Evolutionary conservation across 2,797 vertebrate species (phyloP), one percentile per base, ranked within the genome.

Genomic region (Fistularia commersonii): DNA sequence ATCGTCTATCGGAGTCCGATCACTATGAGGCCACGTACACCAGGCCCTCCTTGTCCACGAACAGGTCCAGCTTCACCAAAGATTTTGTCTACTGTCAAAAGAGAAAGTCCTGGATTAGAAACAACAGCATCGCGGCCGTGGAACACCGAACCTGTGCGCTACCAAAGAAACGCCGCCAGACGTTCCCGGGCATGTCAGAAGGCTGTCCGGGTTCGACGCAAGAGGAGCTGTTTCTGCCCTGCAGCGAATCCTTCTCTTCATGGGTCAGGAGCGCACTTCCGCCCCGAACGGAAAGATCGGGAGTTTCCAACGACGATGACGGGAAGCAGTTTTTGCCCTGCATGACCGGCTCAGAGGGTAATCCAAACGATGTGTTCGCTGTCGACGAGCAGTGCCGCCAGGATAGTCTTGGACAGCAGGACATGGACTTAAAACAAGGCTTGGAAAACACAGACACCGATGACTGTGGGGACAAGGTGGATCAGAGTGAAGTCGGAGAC

Each of bases 131-230:
- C 1, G 66, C 66, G 9, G 72, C 81, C 8, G 57, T 86, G 8
- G 79, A 85, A 59, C 78, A 79, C 66, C 80, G 64, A 54, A 35
- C 40, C 3, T 72, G 61, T 60, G 51, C 50, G 0, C 42, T 72
- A 35, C 87, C 79, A 46, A 56, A 56, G 59, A 76, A 75, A 64
- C 87, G 90, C 70, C 86, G 90, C 7, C 90, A 90, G 51, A 91
- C 90, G 6, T 93, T 91, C 49, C 93, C 91, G 11, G 82, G 86
- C 45, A 65, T 61, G 7, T 53, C 57, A 0, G 45, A 72, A 8
- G 45, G 23, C 23, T 23, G 32, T 43, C 55, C 44, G 3, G 38
- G 38, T 33, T 43, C 54, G 11, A 72, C 66, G 45, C 70, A 66
- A 8, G 80, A 88, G 6, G 76, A 77, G 38, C 46, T 83, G 37